Percentiles rank a stretch among this genome's conserved stretches.
Conservation (phyloP, 2,113 vertebrate genomes). For the Thunnus thynnus region DNA sequence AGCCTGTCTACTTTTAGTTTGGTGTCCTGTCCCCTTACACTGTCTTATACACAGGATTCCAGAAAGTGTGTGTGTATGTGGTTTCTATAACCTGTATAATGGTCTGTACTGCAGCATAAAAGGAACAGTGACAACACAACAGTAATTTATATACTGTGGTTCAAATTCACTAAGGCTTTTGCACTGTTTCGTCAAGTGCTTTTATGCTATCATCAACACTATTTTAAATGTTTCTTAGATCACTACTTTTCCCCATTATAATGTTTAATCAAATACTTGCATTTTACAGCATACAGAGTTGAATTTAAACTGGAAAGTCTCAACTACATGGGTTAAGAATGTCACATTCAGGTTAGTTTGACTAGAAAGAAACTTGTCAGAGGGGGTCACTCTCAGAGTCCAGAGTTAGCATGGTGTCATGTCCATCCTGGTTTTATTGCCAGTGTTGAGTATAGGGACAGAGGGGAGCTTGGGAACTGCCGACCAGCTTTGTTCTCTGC, state of each 20-base stretch:
- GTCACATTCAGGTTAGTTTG: neutral
- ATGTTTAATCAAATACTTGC: neutral
- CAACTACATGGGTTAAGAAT: neutral
- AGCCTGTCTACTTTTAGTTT: slow-evolving; percentile 16
- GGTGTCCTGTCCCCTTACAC: slow-evolving; percentile 49
- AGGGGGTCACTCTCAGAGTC: neutral
- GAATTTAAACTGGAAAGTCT: neutral
- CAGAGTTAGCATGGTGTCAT: slow-evolving; percentile 21
- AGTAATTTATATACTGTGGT: neutral
- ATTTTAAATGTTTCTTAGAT: neutral
- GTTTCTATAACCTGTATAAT: slow-evolving; percentile 12
- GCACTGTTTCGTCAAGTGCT: too few relatives aligned
- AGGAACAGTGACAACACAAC: neutral
- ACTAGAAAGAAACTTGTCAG: neutral
- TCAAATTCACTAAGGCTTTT: too few relatives aligned
- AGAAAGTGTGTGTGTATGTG: slow-evolving; percentile 8
- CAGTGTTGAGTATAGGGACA: neutral
- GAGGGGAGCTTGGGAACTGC: slow-evolving; percentile 71
- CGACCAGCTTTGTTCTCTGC: slow-evolving; percentile 72
- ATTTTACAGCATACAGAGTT: neutral
- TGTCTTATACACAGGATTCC: neutral
- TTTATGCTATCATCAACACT: too few relatives aligned
- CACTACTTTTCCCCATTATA: neutral
- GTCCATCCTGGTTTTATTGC: slow-evolving; percentile 44
- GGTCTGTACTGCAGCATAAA: neutral